phyloP scores from a whole-genome alignment of 2,113 vertebrate species.

The Phycodurus eques region DNA sequence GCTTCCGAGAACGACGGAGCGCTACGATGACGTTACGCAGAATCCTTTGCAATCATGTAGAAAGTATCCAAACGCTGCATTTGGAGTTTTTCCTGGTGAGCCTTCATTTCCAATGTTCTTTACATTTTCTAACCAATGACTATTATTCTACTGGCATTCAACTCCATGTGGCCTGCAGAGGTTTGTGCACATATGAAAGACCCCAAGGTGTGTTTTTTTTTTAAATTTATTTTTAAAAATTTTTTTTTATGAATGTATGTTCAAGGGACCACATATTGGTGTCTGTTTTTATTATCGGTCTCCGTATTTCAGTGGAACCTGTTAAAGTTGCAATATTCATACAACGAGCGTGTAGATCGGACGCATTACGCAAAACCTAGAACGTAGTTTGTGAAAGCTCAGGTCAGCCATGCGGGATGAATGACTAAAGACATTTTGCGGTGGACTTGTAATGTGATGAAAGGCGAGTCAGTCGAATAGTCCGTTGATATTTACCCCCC shows the following conservation, averaged over 20 bases:
- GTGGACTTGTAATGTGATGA: no score
- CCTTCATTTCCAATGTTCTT: slow-evolving; percentile 2
- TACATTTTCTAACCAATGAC: background rate
- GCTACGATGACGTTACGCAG: background rate
- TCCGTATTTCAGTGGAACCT: slow-evolving; percentile 16
- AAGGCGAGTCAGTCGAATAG: no score
- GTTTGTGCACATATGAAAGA: slow-evolving; percentile 1
- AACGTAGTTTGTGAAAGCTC: background rate
- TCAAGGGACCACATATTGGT: slow-evolving; percentile 28
- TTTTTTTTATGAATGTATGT: no score
- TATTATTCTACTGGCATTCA: slow-evolving; percentile 4
- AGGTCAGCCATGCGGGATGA: background rate
- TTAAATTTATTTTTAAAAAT: no score
- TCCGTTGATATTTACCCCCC: no score
- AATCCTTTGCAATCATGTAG: background rate
- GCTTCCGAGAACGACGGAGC: background rate
- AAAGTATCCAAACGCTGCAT: background rate
- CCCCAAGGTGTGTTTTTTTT: background rate
- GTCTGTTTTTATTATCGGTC: slow-evolving; percentile 25
- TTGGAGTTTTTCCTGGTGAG: background rate
- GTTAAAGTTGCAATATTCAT: background rate
- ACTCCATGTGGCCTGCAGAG: background rate
- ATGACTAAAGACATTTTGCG: background rate
- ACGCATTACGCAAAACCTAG: background rate
- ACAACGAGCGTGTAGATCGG: background rate